Percentiles rank a stretch among this genome's conserved stretches.
Conservation (phyloP, 2,113 vertebrate genomes). For the Callaeas wilsoni region DNA sequence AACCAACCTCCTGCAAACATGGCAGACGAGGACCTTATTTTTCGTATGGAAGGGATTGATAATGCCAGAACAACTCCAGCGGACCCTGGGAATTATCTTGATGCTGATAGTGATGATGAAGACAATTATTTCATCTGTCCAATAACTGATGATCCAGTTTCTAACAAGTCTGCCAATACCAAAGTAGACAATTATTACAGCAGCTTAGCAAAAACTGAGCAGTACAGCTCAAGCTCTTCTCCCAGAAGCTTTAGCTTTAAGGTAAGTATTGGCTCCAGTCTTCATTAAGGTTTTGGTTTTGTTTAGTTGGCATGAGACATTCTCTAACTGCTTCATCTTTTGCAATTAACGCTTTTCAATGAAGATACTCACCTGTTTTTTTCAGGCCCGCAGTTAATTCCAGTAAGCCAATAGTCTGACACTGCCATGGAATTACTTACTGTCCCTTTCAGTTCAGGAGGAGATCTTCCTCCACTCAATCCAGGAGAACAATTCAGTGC, state of each 20-base stretch:
- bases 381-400: slow-evolving; percentile 38
- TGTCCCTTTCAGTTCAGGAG: neutral
- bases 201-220: slow-evolving; percentile 61
- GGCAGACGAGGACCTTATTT: slow-evolving; percentile 96
- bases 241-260: slow-evolving; percentile 79
- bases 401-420: neutral
- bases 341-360: neutral
- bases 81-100: slow-evolving; percentile 49
- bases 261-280: slow-evolving; percentile 68
- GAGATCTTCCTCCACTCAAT: neutral
- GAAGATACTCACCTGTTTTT: neutral
- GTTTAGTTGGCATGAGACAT: neutral
- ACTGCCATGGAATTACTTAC: neutral
- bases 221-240: slow-evolving; percentile 75
- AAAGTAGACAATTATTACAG: slow-evolving; percentile 77
- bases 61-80: slow-evolving; percentile 37
- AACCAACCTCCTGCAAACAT: slow-evolving; percentile 57
- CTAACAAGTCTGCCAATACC: slow-evolving; percentile 42
- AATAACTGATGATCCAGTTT: slow-evolving; percentile 82
- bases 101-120: slow-evolving; percentile 80
- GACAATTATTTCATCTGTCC: slow-evolving; percentile 85
- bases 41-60: slow-evolving; percentile 88
- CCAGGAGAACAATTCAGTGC: neutral
- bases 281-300: neutral
- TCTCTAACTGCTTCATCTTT: neutral